phyloP scores from a whole-genome alignment of 2,888 invertebrate genomes.

The Melanchra persicariae region DNA sequence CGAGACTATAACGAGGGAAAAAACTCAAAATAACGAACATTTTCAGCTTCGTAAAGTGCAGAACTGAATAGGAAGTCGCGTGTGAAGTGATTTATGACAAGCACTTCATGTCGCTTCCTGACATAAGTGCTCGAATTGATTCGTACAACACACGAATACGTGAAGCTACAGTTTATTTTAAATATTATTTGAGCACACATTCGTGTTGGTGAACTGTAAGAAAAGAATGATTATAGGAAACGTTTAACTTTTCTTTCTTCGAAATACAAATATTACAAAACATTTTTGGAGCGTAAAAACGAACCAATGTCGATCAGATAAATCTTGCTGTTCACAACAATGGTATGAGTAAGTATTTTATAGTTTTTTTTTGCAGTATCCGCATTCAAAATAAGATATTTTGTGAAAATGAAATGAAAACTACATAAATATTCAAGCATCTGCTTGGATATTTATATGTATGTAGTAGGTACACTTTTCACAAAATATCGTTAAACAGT shows the following conservation, averaged over 20 bases:
- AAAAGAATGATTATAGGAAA: constrained; percentile 44
- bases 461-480: too few relatives aligned
- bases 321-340: constrained; percentile 42
- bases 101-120: constrained; percentile 49
- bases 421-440: constrained; percentile 1
- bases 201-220: constrained; percentile 40
- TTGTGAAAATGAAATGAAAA: constrained; percentile 18
- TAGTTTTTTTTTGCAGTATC: constrained; percentile 16
- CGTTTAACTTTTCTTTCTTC: constrained; percentile 40
- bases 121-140: constrained; percentile 52
- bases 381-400: constrained; percentile 32
- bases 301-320: constrained; percentile 24
- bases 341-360: constrained; percentile 11
- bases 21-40: constrained; percentile 26
- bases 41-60: constrained; percentile 26
- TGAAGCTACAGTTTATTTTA: constrained; percentile 44
- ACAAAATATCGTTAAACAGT: constrained; percentile 14
- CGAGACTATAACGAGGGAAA: constrained; percentile 14
- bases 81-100: constrained; percentile 55
- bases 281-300: constrained; percentile 38
- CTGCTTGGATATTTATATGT: too few relatives aligned
- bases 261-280: constrained; percentile 45
- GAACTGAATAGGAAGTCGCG: constrained; percentile 52
- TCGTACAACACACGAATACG: constrained; percentile 47
- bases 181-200: constrained; percentile 50